These are phyloP conservation scores for Iselma pallidipennis DNA, from an alignment of 2,888 invertebrate species.

Conservation along the genomic window DNA sequence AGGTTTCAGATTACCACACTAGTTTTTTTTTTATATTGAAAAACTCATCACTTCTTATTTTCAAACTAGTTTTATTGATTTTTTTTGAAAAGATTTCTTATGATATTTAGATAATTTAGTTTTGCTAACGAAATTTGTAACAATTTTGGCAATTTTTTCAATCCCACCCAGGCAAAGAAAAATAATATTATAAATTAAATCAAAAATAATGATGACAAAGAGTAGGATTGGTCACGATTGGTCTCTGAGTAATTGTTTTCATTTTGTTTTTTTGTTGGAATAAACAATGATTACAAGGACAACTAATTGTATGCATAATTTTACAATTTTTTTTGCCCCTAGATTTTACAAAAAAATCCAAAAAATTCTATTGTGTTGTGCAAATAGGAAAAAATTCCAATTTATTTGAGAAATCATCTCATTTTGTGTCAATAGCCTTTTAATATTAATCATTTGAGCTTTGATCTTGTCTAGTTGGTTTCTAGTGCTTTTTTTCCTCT, in stretches of 20 bases:
- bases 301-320: not conserved
- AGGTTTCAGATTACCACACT: not conserved
- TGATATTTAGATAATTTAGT: too few relatives aligned
- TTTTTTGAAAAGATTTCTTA: too few relatives aligned
- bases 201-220: not conserved
- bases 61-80: too few relatives aligned
- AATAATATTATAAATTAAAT: too few relatives aligned
- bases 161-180: too few relatives aligned
- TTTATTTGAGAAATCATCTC: not conserved
- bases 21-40: not conserved
- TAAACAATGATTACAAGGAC: not conserved
- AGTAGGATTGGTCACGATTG: not conserved
- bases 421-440: not conserved
- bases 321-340: not conserved
- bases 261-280: not conserved
- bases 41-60: not conserved
- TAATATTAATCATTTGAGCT: not conserved
- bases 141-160: too few relatives aligned
- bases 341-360: slow-evolving; percentile 6
- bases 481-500: not conserved
- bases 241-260: too few relatives aligned
- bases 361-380: not conserved
- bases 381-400: not conserved
- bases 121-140: too few relatives aligned
- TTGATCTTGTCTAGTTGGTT: not conserved